Conservation (phyloP, 2,113 vertebrate species). For the Haliaeetus leucogaster region DNA sequence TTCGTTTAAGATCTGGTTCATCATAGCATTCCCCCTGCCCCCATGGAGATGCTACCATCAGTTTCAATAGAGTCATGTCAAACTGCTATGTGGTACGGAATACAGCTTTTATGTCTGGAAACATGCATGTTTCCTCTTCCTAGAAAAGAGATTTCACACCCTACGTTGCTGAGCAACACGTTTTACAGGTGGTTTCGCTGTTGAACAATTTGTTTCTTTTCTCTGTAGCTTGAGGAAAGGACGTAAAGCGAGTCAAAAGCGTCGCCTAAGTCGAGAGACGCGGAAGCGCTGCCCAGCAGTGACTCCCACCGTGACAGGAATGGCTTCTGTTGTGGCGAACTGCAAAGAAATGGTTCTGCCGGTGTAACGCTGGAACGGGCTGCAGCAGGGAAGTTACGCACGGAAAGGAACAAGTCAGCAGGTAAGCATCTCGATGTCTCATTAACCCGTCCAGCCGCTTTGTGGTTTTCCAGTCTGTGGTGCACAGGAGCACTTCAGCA, state of each 20-base stretch:
- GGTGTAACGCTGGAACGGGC: background rate
- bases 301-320: background rate
- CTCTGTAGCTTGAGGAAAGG: background rate
- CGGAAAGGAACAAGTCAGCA: background rate
- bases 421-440: background rate
- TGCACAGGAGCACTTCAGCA: background rate
- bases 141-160: background rate
- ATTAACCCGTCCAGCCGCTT: background rate
- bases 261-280: background rate
- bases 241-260: background rate
- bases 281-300: background rate
- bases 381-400: background rate
- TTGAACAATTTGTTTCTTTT: background rate
- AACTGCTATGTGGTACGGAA: background rate
- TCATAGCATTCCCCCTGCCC: no score
- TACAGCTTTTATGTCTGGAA: background rate
- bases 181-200: background rate
- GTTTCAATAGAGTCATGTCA: background rate
- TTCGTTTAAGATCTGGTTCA: background rate
- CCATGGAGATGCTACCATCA: background rate
- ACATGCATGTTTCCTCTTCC: background rate
- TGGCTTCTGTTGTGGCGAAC: background rate
- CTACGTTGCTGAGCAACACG: background rate
- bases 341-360: background rate
- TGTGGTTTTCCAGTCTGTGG: background rate